A percentile compares a stretch with the other conserved stretches of the same genome.
Conservation (phyloP, 1,140 invertebrate genomes). For the Drosophila eugracilis region DNA sequence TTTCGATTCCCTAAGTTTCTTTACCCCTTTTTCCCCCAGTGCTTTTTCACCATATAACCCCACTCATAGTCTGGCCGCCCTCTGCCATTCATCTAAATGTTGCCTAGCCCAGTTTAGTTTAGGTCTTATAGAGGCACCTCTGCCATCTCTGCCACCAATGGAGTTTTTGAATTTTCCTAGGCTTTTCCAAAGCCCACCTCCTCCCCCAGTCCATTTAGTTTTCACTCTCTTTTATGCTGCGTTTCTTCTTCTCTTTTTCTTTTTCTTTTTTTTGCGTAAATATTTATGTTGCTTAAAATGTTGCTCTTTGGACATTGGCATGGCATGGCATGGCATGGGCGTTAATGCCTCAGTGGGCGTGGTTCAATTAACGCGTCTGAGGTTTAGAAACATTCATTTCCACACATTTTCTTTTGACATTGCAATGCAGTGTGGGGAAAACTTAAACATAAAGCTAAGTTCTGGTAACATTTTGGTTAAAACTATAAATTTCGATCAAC, state of each 20-base stretch:
- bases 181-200: slow-evolving; percentile 6
- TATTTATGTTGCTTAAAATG: slow-evolving; percentile 50
- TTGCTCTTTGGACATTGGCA: slow-evolving; percentile 34
- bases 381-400: slow-evolving; percentile 2
- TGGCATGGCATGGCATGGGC: background rate
- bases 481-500: slow-evolving; percentile 6
- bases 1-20: too few relatives aligned
- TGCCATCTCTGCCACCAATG: slow-evolving; percentile 11
- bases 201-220: slow-evolving; percentile 27
- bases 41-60: slow-evolving; percentile 1
- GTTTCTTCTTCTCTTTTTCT: slow-evolving; percentile 1
- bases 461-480: background rate
- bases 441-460: background rate
- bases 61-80: slow-evolving; percentile 1
- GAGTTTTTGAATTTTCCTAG: slow-evolving; percentile 23
- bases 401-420: slow-evolving; percentile 6
- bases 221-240: slow-evolving; percentile 41
- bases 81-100: slow-evolving; percentile 31
- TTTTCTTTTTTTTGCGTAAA: slow-evolving; percentile 32
- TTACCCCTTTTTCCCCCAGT: background rate
- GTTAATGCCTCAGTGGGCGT: slow-evolving; percentile 29
- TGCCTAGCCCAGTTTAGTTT: slow-evolving; percentile 40
- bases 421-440: background rate
- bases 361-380: slow-evolving; percentile 28
- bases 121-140: background rate